Percentiles rank a stretch among this genome's conserved stretches.
Evolutionary conservation across 2,113 vertebrate genomes (phyloP).

Genomic region (Platysteira castanea): DNA sequence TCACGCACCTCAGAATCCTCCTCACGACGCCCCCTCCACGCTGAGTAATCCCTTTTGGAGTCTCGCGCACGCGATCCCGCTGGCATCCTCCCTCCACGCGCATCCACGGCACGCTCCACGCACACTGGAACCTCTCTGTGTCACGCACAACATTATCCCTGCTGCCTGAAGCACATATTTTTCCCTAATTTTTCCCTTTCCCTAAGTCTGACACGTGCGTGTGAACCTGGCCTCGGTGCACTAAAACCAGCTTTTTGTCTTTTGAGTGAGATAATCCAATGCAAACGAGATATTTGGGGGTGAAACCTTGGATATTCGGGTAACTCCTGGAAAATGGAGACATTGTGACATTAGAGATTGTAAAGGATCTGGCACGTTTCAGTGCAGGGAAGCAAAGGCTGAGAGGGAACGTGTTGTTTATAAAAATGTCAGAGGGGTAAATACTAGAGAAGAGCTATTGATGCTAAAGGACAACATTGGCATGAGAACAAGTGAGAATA

Average conservation of each 20-base stretch:
- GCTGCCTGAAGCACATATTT: rapidly evolving
- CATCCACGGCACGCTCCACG: not conserved
- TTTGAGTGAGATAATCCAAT: not conserved
- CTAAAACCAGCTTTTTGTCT: not conserved
- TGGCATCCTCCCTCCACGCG: not conserved
- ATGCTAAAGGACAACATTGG: constrained; percentile 41
- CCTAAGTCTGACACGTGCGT: not conserved
- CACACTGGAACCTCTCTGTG: not conserved
- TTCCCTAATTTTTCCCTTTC: not conserved
- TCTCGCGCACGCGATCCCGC: not conserved
- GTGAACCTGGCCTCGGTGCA: not conserved
- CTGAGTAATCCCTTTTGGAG: constrained; percentile 33
- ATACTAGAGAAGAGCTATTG: constrained; percentile 44
- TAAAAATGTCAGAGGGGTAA: constrained; percentile 26
- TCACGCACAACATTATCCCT: not conserved
- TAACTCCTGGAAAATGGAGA: not conserved
- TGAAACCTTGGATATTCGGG: not conserved
- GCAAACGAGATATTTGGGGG: not conserved
- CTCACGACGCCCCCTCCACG: not conserved
- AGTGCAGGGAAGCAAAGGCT: not conserved
- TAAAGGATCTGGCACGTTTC: not conserved
- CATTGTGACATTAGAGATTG: not conserved
- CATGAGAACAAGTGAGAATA: constrained; percentile 28
- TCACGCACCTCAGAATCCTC: constrained; percentile 33
- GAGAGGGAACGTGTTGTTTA: not conserved